phyloP scores from a whole-genome alignment of 2,888 invertebrate genomes.

The Morinoia aosen region DNA sequence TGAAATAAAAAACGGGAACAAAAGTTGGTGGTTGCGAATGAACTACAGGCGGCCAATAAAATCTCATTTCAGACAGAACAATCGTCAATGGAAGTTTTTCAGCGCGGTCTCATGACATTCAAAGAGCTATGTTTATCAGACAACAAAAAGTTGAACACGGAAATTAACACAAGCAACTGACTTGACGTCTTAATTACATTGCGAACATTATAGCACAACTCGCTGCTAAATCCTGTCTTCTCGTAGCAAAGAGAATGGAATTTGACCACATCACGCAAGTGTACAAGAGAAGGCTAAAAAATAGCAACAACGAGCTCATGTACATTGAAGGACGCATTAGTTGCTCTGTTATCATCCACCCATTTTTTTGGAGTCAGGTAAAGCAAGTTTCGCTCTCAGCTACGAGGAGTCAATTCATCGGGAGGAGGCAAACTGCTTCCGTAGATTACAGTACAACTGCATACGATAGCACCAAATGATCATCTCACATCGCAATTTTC shows the following conservation, averaged over 20 bases:
- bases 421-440: background rate
- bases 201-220: background rate
- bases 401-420: background rate
- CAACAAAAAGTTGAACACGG: background rate
- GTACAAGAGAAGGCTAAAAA: background rate
- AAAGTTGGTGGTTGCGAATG: background rate
- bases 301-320: background rate
- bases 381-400: background rate
- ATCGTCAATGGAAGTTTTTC: background rate
- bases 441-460: background rate
- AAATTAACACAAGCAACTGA: background rate
- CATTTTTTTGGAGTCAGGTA: background rate
- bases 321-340: background rate
- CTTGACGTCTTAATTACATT: background rate
- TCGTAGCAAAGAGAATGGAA: background rate
- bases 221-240: background rate
- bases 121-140: background rate
- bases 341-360: background rate
- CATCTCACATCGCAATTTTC: background rate
- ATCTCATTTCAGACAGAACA: background rate
- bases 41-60: too few species aligned
- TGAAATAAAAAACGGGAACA: background rate
- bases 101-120: background rate
- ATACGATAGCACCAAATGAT: background rate
- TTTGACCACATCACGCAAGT: background rate